Base-by-base conservation (phyloP, 1,140 invertebrate species). In the Rhopalosiphum maidis region DNA sequence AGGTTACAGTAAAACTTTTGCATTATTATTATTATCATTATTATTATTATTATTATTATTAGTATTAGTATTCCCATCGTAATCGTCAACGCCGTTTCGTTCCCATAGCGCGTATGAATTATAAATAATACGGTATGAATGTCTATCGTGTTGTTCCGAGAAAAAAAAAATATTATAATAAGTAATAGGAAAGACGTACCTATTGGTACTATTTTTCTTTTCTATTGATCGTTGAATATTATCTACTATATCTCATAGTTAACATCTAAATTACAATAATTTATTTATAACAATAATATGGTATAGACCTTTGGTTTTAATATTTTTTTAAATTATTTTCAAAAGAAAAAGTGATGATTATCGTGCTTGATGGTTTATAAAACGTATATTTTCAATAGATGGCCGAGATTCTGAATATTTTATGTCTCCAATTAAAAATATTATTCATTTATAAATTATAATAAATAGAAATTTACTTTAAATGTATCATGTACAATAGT, bases 1-100 rank as follows among this genome's bases (percentile, higher is more conserved):
- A 92, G 43, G 68, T 48, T 91, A 77, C 68, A 37, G 90, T 83
- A 9, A 51, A 83, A 92, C 90, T 83, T 83, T 92, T 37, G 68
- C 43, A 23, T 83, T 51, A 37, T 92, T 92, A 92, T 91, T 91
- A 48, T 43, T n/a, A 25, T 25, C 68, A 30, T 90, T 43, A 37
- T 90, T n/a, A 48, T 55, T 54, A 54, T 35, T 51, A 88, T 89
- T 41, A 41, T 41, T 41, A 41, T 41, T 41, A 41, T 41, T 41
- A 37, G 37, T 30, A 48, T 55, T 54, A 54, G 48, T 51, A 88
- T 89, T 41, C 4, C 21, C 18, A 41, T 60, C 41, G n/a, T 54
- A n/a, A 46, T 88, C n/a, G 43, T 90, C 35, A 25, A 41, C 51
- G 35, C 35, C 4, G 51, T 90, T 35, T 11, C 1, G 87, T 88